phyloP scores from a whole-genome alignment of 2,797 vertebrate genomes.

The Scomberomorus guttatus region DNA sequence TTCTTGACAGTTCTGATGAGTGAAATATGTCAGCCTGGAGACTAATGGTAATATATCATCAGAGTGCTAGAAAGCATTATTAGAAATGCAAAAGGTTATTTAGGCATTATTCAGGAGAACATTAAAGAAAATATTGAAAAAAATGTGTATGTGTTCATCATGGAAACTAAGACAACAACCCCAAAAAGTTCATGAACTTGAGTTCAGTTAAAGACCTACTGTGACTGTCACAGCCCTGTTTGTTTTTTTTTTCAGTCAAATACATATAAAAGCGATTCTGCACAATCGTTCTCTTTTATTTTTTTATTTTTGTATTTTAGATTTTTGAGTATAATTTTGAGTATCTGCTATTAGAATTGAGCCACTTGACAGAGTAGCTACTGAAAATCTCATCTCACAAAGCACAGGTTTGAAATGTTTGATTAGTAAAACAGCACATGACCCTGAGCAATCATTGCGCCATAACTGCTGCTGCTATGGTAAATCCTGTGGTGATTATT shows the following conservation, averaged over 20 bases:
- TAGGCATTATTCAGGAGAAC: background rate
- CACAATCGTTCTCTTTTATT: background rate
- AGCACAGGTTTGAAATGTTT: background rate
- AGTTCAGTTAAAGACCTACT: background rate
- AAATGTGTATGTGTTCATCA: too few relatives aligned
- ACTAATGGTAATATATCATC: background rate
- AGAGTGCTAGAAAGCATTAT: background rate
- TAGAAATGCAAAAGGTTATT: background rate
- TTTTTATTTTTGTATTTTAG: background rate
- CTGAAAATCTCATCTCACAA: background rate
- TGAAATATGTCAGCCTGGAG: background rate
- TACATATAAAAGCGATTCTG: background rate
- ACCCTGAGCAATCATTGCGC: constrained; percentile 12
- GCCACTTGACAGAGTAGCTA: background rate
- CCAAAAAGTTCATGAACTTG: background rate
- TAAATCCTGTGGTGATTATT: background rate
- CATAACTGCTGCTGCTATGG: background rate
- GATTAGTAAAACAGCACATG: background rate
- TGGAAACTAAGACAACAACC: background rate
- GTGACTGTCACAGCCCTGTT: background rate
- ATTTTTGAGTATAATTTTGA: background rate
- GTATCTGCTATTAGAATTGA: background rate
- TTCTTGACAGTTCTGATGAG: background rate
- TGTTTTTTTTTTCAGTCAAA: background rate
- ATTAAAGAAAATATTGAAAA: background rate